Percentiles rank a stretch among this genome's conserved stretches.
Evolutionary conservation across 2,113 vertebrate species (phyloP).

Genomic region (Phocoena phocoena): DNA sequence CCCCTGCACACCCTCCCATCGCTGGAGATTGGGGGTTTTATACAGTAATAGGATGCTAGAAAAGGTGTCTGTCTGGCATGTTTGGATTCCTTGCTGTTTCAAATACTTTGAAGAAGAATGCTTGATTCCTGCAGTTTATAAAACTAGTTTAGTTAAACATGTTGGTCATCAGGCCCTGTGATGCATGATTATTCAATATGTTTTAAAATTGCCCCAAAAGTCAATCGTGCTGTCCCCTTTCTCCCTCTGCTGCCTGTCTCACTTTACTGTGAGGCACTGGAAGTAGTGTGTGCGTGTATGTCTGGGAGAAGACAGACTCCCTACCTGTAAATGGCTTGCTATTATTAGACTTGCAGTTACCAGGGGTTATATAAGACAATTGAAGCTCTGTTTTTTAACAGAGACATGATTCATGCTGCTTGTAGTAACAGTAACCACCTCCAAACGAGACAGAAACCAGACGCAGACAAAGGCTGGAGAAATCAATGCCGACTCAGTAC

Average conservation of each 20-base stretch:
- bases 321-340: conserved; percentile 88
- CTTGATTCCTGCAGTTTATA: conserved; percentile 33
- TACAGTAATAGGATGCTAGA: background rate
- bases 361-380: conserved; percentile 87
- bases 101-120: conserved; percentile 11
- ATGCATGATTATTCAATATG: conserved; percentile 31
- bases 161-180: conserved; percentile 42
- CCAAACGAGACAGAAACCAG: conserved; percentile 86
- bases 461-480: conserved; percentile 85
- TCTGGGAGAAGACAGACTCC: conserved; percentile 84
- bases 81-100: conserved; percentile 49
- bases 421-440: conserved; percentile 88
- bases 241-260: conserved; percentile 52
- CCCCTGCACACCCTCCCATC: background rate
- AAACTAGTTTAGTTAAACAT: conserved; percentile 69
- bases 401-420: conserved; percentile 87
- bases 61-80: background rate
- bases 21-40: background rate
- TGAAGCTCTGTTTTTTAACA: conserved; percentile 88
- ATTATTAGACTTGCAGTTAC: conserved; percentile 87
- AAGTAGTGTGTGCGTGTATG: conserved; percentile 49
- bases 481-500: conserved; percentile 83
- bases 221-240: background rate
- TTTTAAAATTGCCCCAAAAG: conserved; percentile 55
- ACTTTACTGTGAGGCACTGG: conserved; percentile 30